phyloP scores from a whole-genome alignment of 2,113 vertebrate species.

The Bufo gargarizans region DNA sequence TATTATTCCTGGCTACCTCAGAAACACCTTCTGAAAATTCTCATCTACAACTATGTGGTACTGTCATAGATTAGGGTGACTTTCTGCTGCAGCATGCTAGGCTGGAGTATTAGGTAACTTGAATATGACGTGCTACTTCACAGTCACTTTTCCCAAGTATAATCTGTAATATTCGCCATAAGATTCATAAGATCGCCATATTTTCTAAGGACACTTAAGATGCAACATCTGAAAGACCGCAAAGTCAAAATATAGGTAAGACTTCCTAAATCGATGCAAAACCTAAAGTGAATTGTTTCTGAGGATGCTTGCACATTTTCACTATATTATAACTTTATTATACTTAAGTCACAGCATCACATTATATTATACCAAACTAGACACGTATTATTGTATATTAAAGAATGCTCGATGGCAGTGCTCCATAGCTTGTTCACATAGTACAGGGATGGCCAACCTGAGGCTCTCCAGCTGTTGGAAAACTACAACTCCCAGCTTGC shows the following conservation, averaged over 20 bases:
- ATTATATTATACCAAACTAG: not conserved
- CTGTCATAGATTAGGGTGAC: not conserved
- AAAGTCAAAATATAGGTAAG: not conserved
- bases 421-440: not conserved
- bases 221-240: too few relatives aligned
- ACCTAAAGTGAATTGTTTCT: not conserved
- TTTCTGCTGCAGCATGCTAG: too few relatives aligned
- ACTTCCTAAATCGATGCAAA: too few relatives aligned
- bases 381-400: not conserved
- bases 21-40: slow-evolving; percentile 63
- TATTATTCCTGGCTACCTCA: slow-evolving; percentile 81
- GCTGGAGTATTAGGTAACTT: not conserved
- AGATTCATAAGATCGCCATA: not conserved
- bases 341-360: not conserved
- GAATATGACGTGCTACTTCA: not conserved
- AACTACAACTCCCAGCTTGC: too few relatives aligned
- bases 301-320: not conserved
- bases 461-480: too few relatives aligned
- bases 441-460: too few relatives aligned
- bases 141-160: not conserved
- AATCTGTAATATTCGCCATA: not conserved
- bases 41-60: not conserved
- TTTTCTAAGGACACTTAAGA: not conserved
- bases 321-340: not conserved
- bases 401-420: too few relatives aligned